Evolutionary conservation across 2,888 invertebrate genomes (phyloP).

Genomic region (Heliconius aoede): DNA sequence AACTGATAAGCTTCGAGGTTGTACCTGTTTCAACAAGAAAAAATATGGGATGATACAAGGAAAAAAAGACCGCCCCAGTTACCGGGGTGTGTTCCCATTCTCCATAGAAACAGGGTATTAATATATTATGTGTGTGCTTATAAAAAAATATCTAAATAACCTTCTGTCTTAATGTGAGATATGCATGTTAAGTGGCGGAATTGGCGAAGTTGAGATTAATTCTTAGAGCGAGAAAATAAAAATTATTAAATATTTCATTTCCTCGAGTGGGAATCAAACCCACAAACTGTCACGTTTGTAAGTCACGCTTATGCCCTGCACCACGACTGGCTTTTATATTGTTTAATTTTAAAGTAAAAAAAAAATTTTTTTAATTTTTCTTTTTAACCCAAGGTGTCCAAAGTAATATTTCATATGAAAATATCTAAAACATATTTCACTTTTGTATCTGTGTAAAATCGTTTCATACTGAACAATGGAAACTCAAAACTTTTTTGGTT

Average conservation of each 20-base stretch:
- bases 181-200: neutral
- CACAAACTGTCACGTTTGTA: too few relatives aligned
- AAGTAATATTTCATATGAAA: too few relatives aligned
- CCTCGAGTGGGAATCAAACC: too few relatives aligned
- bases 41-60: constrained; percentile 28
- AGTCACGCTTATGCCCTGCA: too few relatives aligned
- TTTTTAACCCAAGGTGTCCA: too few relatives aligned
- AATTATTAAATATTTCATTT: too few relatives aligned
- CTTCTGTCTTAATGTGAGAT: too few relatives aligned
- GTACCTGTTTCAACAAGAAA: constrained; percentile 40
- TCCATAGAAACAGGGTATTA: constrained; percentile 9
- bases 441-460: constrained; percentile 4
- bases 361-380: too few relatives aligned
- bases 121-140: neutral
- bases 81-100: constrained; percentile 38
- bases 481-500: constrained; percentile 44
- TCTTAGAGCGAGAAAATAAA: too few relatives aligned
- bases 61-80: constrained; percentile 41
- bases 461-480: constrained; percentile 43
- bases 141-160: neutral
- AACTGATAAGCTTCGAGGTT: constrained; percentile 31
- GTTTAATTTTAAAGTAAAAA: too few relatives aligned
- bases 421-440: neutral
- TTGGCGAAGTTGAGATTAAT: neutral
- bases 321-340: too few relatives aligned